Base-by-base conservation (phyloP, 1,140 invertebrate genomes). In the Notospermus geniculatus region DNA sequence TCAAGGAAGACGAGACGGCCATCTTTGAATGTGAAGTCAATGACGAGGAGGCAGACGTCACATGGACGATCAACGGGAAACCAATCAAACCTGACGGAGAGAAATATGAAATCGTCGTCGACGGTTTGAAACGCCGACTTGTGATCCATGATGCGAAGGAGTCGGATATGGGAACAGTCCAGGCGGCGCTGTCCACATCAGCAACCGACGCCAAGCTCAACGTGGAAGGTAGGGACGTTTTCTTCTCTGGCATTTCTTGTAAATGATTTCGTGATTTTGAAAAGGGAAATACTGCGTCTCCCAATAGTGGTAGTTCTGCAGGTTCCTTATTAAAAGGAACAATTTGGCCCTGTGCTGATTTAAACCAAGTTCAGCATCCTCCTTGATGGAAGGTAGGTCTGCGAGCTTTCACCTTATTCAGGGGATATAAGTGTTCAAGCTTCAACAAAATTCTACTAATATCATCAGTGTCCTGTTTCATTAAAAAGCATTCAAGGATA, bases 1-100 rank as follows among this genome's bases (percentile, higher is more conserved):
- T 85, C 0, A 75, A 83, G 61, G 88, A 89, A 70, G 85, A 86
- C 19, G 80, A 87, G 59, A 84, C 83, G n/a, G 81, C 85, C 29
- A 85, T 87, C 52, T 74, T 80, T 58, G 67, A 69, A n/a, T 76
- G 72, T 67, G 71, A 78, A 63, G 68, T 80, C 17, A 76, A 73
- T 59, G 74, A 74, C 55, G 80, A 81, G 54, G 79, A 74, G 32
- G 69, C 71, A 46, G 76, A 74, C 53, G 77, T 82, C 23, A 80
- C 77, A 62, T 84, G 83, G 82, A 77, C 77, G 57, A 77, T 82
- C 28, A 77, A 83, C 56, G 80, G 76, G 22, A 66, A 73, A 54
- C 72, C 76, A 59, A 72, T 80, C 32, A 13, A 1, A 45, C 54
- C 54, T 1, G 60, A 65, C 58, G 54, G 60, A 13, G 41, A n/a